Evolutionary conservation across 2,113 vertebrate species (phyloP), one percentile per base, ranked within the genome.

Genomic region (Neoarius graeffei): DNA sequence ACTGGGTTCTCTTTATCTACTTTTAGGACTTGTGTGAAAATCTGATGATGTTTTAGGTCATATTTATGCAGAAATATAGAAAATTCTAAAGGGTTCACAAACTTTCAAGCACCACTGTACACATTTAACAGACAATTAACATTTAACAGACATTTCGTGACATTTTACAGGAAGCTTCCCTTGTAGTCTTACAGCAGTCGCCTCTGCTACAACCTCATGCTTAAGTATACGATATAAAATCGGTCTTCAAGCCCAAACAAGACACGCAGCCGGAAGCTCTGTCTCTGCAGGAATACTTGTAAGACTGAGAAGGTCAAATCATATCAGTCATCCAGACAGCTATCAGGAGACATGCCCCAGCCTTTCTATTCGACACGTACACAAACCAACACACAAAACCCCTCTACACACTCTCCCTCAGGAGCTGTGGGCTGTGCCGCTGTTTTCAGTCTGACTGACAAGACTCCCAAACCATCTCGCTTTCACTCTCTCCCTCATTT

Each of bases 231-330:
- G 48, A n/a, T 56, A 80, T 17, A 56, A 27, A 27, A 25, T 52
- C 25, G 0, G 52, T 27, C 25, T 30, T 80, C 30, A 17, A 59
- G 7, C 30, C 54, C 17, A 30, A 77, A 54, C 48, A 54, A 6
- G 48, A n/a, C 10, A 17, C 4, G 11, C 48, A 59, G 54, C 27
- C 27, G 15, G 59, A 3, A 50, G 50, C 85, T 62, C n/a, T 20
- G 42, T n/a, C 19, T 81, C 54, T 62, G 57, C 69, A 62, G 30
- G 42, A 62, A 62, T n/a, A 48, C 42, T 20, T 35, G 52, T 73
- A 56, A 64, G 62, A 48, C 76, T 81, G 86, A 85, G 81, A 81
- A 89, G 83, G 86, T 89, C 83, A 89, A 64, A 14, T n/a, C 62
- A 84, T 74, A 64, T 73, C 82, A 1, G 56, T 87, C 82, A 81